Base-by-base conservation (phyloP, 2,797 vertebrate genomes). In the Scolopax bukidnonensis region DNA sequence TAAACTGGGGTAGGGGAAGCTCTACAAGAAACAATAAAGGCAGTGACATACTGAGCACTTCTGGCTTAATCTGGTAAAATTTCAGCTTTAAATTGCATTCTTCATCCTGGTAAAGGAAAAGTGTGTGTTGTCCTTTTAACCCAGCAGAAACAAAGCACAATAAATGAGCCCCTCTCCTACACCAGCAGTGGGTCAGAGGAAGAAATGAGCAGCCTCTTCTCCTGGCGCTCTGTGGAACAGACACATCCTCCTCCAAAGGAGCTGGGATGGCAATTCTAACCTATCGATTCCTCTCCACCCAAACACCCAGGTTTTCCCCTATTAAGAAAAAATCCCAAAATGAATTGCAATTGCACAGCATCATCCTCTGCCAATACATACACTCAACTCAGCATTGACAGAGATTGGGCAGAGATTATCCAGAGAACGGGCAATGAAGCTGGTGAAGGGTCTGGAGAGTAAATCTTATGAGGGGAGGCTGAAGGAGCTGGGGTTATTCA, bases 181-280 rank as follows among this genome's bases (percentile, higher is more conserved):
- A 1, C n/a, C 19, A 28, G 21, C 47, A 25, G 20, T 0, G 0
- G 50, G n/a, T 63, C 73, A 76, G 19, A 74, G 11, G 47, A 63
- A 77, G 51, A 54, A 76, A 76, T 0, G 2, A 86, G 38, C 53
- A 83, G 56, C 19, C 24, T 36, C 13, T 83, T 60, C 61, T 63
- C 30, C 56, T 8, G 5, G 15, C 50, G 33, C 47, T 84, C 50
- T 51, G 12, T 33, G 40, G 63, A 61, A 63, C 9, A 50, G 23
- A 84, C 40, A 28, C 30, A 76, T 5, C 3, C 2, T 6, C 1
- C 36, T 90, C 53, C 4, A 2, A 88, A 78, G 0, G 0, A 23
- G 18, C 30, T 12, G 18, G 16, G 60, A 27, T 63, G 14, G 24
- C 24, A 67, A 36, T 61, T 60, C 33, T 54, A 73, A 59, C 5